A percentile compares a stretch with the other conserved stretches of the same genome.
Conservation (phyloP, 2,797 vertebrate genomes). For the Gastrophryne carolinensis region DNA sequence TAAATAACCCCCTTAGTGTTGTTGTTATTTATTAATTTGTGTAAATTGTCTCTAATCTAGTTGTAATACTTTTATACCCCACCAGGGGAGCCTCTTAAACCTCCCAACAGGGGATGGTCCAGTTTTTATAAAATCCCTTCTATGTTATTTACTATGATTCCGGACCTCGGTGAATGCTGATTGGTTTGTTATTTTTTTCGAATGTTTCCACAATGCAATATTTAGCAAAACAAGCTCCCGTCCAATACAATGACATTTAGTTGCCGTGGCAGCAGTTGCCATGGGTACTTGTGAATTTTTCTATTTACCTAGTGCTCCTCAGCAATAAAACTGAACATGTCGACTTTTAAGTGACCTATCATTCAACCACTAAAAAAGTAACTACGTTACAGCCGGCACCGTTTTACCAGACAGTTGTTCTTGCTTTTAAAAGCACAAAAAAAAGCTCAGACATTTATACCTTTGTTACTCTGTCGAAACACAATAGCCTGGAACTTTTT, state of each 20-base stretch:
- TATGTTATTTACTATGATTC: too few species aligned
- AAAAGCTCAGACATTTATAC: background rate
- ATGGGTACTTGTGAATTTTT: slow-evolving; percentile 13
- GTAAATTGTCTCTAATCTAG: too few species aligned
- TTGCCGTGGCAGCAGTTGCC: slow-evolving; percentile 22
- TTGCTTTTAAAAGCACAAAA: background rate
- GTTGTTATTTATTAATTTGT: too few species aligned
- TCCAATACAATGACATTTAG: slow-evolving; percentile 7
- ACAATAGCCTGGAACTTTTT: background rate
- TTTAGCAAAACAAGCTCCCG: background rate
- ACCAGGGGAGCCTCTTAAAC: too few species aligned
- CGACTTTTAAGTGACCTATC: background rate
- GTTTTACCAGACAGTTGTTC: background rate
- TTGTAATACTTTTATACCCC: too few species aligned
- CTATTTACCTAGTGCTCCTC: background rate
- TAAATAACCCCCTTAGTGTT: too few species aligned
- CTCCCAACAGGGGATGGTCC: too few species aligned
- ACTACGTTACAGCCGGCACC: background rate
- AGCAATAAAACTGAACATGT: slow-evolving; percentile 18
- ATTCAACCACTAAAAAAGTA: background rate
- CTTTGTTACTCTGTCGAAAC: background rate
- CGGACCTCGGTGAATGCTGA: too few species aligned
- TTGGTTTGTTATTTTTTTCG: background rate
- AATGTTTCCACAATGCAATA: background rate
- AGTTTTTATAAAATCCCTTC: too few species aligned